Percentiles rank a stretch among this genome's conserved stretches.
These are phyloP conservation scores for Zenarchopterus dispar DNA, from an alignment of 2,797 vertebrate species.

Conservation along the genomic window DNA sequence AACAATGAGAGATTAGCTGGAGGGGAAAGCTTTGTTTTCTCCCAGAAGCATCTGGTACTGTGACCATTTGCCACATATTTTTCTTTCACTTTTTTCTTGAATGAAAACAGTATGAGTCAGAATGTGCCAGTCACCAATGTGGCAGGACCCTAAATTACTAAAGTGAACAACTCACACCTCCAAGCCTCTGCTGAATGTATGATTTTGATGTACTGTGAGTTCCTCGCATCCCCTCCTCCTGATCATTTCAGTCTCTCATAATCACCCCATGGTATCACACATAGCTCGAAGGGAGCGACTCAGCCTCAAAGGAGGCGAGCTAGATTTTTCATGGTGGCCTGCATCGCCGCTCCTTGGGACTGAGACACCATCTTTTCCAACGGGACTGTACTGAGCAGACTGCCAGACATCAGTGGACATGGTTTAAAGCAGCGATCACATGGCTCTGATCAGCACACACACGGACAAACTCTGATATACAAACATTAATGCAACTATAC, in stretches of 20 bases:
- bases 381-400: slow-evolving; percentile 46
- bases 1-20: slow-evolving; percentile 25
- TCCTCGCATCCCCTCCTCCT: slow-evolving; percentile 39
- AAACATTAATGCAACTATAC: slow-evolving; percentile 57
- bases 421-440: slow-evolving; percentile 44
- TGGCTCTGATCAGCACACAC: slow-evolving; percentile 53
- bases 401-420: slow-evolving; percentile 36
- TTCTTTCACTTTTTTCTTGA: slow-evolving; percentile 43
- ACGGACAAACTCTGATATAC: slow-evolving; percentile 33
- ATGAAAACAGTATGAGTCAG: slow-evolving; percentile 29
- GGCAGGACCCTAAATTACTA: slow-evolving; percentile 44
- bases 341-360: slow-evolving; percentile 20
- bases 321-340: slow-evolving; percentile 26
- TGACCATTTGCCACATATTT: slow-evolving; percentile 62
- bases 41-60: slow-evolving; percentile 46
- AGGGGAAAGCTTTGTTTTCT: slow-evolving; percentile 22
- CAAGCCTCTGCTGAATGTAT: slow-evolving; percentile 70
- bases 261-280: slow-evolving; percentile 40
- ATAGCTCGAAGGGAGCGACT: slow-evolving; percentile 20
- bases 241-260: slow-evolving; percentile 37
- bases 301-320: slow-evolving; percentile 10
- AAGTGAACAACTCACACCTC: slow-evolving; percentile 50
- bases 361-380: slow-evolving; percentile 48
- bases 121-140: slow-evolving; percentile 41
- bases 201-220: slow-evolving; percentile 65